Conservation (phyloP, 2,888 invertebrate species). For the Chalcosyrphus nemorum region DNA sequence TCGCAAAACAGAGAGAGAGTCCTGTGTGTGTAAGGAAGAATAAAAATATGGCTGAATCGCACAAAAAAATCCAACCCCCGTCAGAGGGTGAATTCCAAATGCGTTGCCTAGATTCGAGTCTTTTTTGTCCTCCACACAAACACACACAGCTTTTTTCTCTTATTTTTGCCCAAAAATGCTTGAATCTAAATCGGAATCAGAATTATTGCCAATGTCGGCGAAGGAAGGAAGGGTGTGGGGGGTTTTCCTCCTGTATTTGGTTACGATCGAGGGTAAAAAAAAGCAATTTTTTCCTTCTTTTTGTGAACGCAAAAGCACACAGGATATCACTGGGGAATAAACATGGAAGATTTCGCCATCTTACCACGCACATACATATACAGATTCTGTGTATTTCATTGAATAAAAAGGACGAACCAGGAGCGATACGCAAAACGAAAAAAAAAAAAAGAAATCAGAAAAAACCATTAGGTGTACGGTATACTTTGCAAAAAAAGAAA, state of each 20-base stretch:
- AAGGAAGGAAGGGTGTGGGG: not conserved
- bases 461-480: slow-evolving; percentile 45
- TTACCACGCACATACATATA: not conserved
- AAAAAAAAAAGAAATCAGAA: slow-evolving; percentile 35
- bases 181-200: slow-evolving; percentile 65
- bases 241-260: slow-evolving; percentile 10
- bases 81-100: slow-evolving; percentile 34
- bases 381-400: not conserved
- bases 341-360: slow-evolving; percentile 43
- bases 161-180: slow-evolving; percentile 44
- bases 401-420: slow-evolving; percentile 44
- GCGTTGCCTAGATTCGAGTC: slow-evolving; percentile 45
- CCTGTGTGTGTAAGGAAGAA: slow-evolving; percentile 35
- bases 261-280: slow-evolving; percentile 57
- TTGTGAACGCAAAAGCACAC: slow-evolving; percentile 30
- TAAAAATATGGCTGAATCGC: slow-evolving; percentile 72
- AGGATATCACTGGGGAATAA: slow-evolving; percentile 46
- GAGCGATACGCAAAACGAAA: not conserved
- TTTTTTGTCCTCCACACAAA: not conserved
- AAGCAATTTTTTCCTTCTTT: slow-evolving; percentile 12
- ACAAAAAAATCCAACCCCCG: slow-evolving; percentile 50
- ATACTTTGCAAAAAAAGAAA: slow-evolving; percentile 21
- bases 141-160: not conserved
- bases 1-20: not conserved
- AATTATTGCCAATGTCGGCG: slow-evolving; percentile 58